Percentiles rank a stretch among this genome's conserved stretches.
These are phyloP conservation scores for Macropus fuliginosus DNA, from an alignment of 2,797 vertebrate genomes.

Conservation along the genomic window DNA sequence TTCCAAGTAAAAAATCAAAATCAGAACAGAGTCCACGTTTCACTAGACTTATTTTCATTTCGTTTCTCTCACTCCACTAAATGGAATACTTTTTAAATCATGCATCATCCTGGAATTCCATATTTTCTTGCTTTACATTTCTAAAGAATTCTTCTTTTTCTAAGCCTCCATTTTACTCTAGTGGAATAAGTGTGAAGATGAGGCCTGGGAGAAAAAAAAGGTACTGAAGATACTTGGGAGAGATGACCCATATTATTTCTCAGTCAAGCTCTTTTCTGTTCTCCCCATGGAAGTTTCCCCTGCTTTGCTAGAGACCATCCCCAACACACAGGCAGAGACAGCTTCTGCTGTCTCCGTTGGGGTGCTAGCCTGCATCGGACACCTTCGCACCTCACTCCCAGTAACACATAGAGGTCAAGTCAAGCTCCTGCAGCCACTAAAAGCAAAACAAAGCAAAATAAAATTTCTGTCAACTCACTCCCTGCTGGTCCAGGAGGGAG, in stretches of 20 bases:
- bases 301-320: background rate
- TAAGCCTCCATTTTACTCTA: background rate
- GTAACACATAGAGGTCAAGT: background rate
- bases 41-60: background rate
- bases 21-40: background rate
- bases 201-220: background rate
- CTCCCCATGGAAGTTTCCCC: background rate
- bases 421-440: background rate
- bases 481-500: background rate
- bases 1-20: background rate
- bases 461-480: background rate
- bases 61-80: background rate
- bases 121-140: background rate
- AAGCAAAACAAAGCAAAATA: background rate
- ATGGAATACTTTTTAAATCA: background rate
- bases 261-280: background rate
- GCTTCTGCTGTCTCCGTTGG: background rate
- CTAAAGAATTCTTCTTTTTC: background rate
- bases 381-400: background rate
- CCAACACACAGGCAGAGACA: background rate
- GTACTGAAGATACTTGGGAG: background rate
- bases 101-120: background rate
- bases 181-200: background rate
- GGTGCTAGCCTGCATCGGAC: background rate
- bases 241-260: background rate